Conservation (phyloP, 2,888 invertebrate species). For the Ophion ellenae region DNA sequence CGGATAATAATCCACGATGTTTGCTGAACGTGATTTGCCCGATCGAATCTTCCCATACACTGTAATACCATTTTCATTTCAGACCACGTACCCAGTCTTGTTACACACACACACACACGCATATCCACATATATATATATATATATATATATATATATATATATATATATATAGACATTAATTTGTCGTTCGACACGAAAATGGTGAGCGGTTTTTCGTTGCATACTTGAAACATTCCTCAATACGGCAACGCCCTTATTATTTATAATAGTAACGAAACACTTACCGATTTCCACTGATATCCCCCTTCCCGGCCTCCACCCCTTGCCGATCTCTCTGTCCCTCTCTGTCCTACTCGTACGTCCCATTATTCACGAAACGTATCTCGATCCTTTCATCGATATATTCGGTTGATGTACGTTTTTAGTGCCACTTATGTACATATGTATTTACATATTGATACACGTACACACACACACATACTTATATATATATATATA, state of each 20-base stretch:
- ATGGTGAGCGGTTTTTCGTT: conserved; percentile 28
- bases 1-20: background rate
- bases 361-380: conserved; percentile 8
- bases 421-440: background rate
- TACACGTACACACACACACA: background rate
- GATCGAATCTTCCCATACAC: conserved; percentile 5
- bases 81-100: conserved; percentile 71
- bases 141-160: no score
- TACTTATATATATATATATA: no score
- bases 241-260: background rate
- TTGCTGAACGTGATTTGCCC: conserved; percentile 12
- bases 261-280: conserved; percentile 4
- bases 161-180: no score
- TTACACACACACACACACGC: no score
- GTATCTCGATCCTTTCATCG: conserved; percentile 4
- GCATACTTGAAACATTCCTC: background rate
- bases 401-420: conserved; percentile 8
- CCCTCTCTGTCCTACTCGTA: background rate
- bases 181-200: conserved; percentile 44
- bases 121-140: no score
- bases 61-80: conserved; percentile 78
- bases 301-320: background rate
- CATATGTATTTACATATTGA: background rate
- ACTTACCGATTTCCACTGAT: background rate
- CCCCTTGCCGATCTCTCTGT: no score